phyloP scores from a whole-genome alignment of 1,140 invertebrate species.

The Papilio xuthus region DNA sequence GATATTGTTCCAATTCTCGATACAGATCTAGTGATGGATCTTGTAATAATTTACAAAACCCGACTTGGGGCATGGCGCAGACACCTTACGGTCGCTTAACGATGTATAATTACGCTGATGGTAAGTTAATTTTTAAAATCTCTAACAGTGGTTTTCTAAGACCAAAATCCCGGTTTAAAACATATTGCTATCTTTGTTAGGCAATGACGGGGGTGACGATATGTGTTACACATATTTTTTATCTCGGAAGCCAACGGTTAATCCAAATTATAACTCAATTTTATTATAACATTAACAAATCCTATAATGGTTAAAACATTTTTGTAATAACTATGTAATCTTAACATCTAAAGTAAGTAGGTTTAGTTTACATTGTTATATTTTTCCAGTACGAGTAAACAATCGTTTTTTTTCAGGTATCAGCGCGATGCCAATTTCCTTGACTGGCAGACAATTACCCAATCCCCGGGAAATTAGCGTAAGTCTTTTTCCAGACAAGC shows the following conservation, averaged over 20 bases:
- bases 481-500: constrained; percentile 85
- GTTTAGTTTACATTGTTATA: not conserved
- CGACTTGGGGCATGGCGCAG: constrained; percentile 28
- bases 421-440: constrained; percentile 83
- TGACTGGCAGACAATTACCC: constrained; percentile 85
- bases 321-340: not conserved
- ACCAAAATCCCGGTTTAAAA: no score
- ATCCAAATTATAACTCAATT: no score
- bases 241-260: no score
- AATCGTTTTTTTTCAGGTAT: constrained; percentile 81
- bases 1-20: constrained; percentile 19
- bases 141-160: not conserved
- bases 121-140: not conserved
- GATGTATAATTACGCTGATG: constrained; percentile 2
- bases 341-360: not conserved
- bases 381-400: not conserved
- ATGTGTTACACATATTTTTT: no score
- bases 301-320: no score
- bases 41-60: constrained; percentile 36
- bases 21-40: constrained; percentile 29
- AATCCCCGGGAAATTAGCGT: constrained; percentile 86
- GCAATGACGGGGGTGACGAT: no score
- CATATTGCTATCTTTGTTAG: no score
- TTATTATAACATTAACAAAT: no score
- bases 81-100: constrained; percentile 3